phyloP scores from a whole-genome alignment of 2,797 vertebrate genomes.

The Sebastes minor region DNA sequence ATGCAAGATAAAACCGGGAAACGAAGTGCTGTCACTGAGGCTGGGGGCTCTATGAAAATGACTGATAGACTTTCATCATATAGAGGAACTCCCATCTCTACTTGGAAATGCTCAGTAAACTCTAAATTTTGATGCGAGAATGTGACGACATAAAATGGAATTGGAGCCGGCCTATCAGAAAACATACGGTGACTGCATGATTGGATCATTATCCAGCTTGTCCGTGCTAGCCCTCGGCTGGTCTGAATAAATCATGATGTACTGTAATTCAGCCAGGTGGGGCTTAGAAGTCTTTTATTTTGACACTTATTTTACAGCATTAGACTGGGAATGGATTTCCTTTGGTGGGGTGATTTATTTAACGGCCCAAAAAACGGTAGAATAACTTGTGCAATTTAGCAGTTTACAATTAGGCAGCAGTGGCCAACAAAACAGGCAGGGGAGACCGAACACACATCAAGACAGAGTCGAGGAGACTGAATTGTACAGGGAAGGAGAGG shows the following conservation, averaged over 20 bases:
- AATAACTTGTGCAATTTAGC: not conserved
- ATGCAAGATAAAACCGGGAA: slow-evolving; percentile 70
- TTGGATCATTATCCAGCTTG: slow-evolving; percentile 31
- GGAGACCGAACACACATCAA: not conserved
- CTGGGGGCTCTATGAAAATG: slow-evolving; percentile 60
- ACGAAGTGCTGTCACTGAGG: slow-evolving; percentile 37
- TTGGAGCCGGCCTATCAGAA: slow-evolving; percentile 1
- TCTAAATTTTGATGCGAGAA: slow-evolving; percentile 44
- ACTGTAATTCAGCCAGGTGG: slow-evolving; percentile 1
- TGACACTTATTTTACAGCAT: not conserved
- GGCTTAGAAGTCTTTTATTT: not conserved
- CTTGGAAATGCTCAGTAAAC: slow-evolving; percentile 61
- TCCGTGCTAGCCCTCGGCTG: not conserved
- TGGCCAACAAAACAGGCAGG: not conserved
- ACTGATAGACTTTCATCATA: slow-evolving; percentile 62
- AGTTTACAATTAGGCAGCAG: not conserved
- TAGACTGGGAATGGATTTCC: not conserved
- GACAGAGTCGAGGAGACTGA: not conserved
- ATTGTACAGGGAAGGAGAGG: not conserved
- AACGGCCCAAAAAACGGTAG: not conserved
- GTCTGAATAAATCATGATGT: slow-evolving; percentile 26
- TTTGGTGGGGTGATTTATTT: not conserved
- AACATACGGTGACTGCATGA: slow-evolving; percentile 21
- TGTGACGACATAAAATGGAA: slow-evolving; percentile 27
- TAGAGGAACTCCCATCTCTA: slow-evolving; percentile 33